Evolutionary conservation across 2,113 vertebrate genomes (phyloP).

Genomic region (Eolophus roseicapilla): DNA sequence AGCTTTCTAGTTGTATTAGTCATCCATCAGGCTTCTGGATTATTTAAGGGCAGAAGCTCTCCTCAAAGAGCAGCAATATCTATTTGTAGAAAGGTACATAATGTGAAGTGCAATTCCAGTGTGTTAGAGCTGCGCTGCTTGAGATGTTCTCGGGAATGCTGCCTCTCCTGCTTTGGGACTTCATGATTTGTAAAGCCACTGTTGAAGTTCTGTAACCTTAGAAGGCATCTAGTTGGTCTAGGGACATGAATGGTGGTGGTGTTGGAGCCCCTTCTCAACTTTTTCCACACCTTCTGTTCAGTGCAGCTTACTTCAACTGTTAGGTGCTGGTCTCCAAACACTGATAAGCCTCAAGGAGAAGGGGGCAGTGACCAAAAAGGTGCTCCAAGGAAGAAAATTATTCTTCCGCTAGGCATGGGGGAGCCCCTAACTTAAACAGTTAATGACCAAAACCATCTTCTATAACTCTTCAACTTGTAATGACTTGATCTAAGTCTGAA

Average conservation of each 20-base stretch:
- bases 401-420: background rate
- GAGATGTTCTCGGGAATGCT: background rate
- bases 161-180: background rate
- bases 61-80: constrained; percentile 28
- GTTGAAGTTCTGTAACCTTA: background rate
- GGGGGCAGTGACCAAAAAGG: background rate
- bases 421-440: background rate
- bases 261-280: background rate
- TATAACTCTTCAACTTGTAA: background rate
- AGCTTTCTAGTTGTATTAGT: constrained; percentile 59
- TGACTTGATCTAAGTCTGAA: background rate
- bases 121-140: background rate
- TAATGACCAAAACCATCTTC: background rate
- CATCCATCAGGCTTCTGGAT: constrained; percentile 50
- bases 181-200: background rate
- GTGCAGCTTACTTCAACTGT: background rate
- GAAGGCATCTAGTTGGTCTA: background rate
- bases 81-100: constrained; percentile 59
- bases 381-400: background rate
- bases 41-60: constrained; percentile 37
- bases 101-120: background rate
- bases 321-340: background rate
- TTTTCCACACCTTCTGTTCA: background rate
- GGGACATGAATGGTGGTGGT: accelerated
- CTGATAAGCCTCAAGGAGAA: background rate